Evolutionary conservation across 2,888 invertebrate genomes (phyloP).

Genomic region (Sycophila texana): DNA sequence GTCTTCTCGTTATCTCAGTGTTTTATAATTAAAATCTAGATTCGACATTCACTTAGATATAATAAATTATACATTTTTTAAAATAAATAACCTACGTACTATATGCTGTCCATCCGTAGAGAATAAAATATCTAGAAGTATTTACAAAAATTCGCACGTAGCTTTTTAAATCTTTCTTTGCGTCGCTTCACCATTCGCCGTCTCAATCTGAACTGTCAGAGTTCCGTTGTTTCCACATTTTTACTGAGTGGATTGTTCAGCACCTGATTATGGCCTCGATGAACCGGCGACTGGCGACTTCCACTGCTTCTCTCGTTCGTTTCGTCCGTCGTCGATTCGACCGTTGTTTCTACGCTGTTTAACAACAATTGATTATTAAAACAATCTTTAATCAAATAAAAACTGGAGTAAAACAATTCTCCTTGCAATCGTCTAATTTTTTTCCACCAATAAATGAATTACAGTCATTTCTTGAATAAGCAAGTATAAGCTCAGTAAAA

Average conservation of each 20-base stretch:
- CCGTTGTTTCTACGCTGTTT: constrained; percentile 68
- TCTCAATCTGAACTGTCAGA: constrained; percentile 59
- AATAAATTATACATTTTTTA: constrained; percentile 36
- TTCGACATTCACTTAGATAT: constrained; percentile 23
- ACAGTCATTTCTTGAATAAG: too few species aligned
- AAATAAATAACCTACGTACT: constrained; percentile 46
- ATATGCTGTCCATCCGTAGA: background rate
- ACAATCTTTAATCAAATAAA: background rate
- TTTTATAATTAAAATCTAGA: constrained; percentile 1
- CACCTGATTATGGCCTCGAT: constrained; percentile 65
- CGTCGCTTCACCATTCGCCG: background rate
- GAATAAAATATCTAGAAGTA: constrained; percentile 41
- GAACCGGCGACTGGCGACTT: constrained; percentile 61
- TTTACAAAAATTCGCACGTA: constrained; percentile 51
- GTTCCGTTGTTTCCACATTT: constrained; percentile 72
- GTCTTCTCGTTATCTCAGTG: too few species aligned
- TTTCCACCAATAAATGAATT: too few species aligned
- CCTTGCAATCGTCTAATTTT: too few species aligned
- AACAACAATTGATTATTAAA: constrained; percentile 38
- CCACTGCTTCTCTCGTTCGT: constrained; percentile 50
- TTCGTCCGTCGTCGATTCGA: constrained; percentile 68
- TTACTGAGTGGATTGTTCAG: constrained; percentile 72
- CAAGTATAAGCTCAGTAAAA: too few species aligned
- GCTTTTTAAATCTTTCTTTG: constrained; percentile 25
- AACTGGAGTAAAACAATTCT: too few species aligned